Percentiles rank a stretch among this genome's conserved stretches.
Evolutionary conservation across 2,888 invertebrate species (phyloP).

Genomic region (Cosmorhoe ocellata): DNA sequence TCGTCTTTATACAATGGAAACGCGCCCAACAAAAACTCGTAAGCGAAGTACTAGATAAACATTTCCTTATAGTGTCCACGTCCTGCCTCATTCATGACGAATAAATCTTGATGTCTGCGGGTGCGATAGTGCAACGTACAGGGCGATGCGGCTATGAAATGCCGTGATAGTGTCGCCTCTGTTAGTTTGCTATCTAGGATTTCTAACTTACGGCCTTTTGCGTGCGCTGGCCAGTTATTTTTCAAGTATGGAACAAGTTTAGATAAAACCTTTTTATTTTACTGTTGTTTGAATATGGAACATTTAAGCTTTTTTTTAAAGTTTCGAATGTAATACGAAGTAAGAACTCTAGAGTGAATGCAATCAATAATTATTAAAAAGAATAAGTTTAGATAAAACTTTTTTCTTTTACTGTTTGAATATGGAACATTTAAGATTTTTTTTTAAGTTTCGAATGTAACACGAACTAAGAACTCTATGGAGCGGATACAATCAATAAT

Average conservation of each 20-base stretch:
- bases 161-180: conserved; percentile 46
- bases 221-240: conserved; percentile 19
- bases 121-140: conserved; percentile 55
- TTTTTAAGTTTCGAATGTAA: too few relatives aligned
- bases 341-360: too few relatives aligned
- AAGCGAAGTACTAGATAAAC: conserved; percentile 63
- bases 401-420: conserved; percentile 1
- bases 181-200: conserved; percentile 47
- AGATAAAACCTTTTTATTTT: not conserved
- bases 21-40: conserved; percentile 46
- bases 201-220: conserved; percentile 32
- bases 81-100: conserved; percentile 61
- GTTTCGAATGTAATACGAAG: too few relatives aligned
- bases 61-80: conserved; percentile 63
- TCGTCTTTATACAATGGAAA: conserved; percentile 19
- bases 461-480: too few relatives aligned
- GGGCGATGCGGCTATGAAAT: conserved; percentile 49
- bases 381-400: conserved; percentile 1
- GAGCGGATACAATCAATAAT: too few relatives aligned
- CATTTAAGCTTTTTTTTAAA: not conserved
- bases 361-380: too few relatives aligned
- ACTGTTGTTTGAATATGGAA: conserved; percentile 3
- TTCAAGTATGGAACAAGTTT: conserved; percentile 12
- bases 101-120: conserved; percentile 71
- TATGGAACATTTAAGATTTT: not conserved